Evolutionary conservation across 92 coral and sea anemone species (phyloP), one percentile per base, ranked within the genome.

Genomic region (Porites rus): DNA sequence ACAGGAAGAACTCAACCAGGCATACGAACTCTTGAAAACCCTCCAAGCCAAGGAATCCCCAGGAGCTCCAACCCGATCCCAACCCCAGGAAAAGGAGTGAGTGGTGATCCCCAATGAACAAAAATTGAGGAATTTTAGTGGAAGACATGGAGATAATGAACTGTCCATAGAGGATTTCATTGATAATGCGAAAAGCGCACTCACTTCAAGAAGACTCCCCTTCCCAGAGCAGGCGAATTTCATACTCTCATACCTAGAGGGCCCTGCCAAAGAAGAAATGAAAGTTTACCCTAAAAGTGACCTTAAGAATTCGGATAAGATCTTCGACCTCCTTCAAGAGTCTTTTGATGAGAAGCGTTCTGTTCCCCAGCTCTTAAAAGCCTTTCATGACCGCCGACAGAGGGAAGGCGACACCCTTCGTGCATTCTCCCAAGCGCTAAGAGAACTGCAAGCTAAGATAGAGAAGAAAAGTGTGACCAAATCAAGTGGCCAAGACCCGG

Each of bases 321-420:
- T 72, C 24, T 50, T 74, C 16, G 62, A n/a, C 9, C 31, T 74
- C 8, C 28, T 54, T 8, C 64, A n/a, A 13, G 63, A 74, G 21
- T 8, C 78, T 24, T 88, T 88, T 52, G 92, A 82, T 21, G 88
- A 77, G 43, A 89, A 78, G 53, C 68, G 75, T 6, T 84, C 81
- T 9, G 19, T 87, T 8, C 94, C 88, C 4, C 89, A 88, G 51
- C 67, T 91, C 7, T 76, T 84, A 13, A 88, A 84, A 60, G 7
- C 65, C 60, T 87, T 91, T 28, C 88, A 88, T 73, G 69, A 91
- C 67, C 25, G 89, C 7, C 68, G 64, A 22, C 87, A 88, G 77
- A 56, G 83, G 65, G 86, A 81, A 19, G 53, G 65, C 8, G 94
- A 91, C 60, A 22, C 82, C 6, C 81, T 91, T 0, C 14, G 83